Conservation (phyloP, 1,140 invertebrate species). For the Drosophila insularis region DNA sequence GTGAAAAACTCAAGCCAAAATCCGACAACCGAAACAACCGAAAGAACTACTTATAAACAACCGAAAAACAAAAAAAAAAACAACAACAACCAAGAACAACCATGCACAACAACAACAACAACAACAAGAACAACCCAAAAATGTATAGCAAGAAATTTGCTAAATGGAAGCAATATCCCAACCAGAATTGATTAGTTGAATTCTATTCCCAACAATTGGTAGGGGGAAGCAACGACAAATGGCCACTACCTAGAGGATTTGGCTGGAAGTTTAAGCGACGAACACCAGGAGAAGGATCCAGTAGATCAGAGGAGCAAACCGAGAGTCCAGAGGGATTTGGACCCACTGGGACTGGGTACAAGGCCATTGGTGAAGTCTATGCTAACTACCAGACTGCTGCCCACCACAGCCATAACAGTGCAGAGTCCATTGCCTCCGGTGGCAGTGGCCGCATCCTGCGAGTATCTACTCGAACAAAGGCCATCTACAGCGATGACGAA, state of each 20-base stretch:
- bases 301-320: neutral
- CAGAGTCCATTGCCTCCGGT: constrained; percentile 37
- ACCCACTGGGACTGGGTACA: constrained; percentile 32
- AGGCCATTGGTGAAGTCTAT: constrained; percentile 50
- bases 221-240: constrained; percentile 83
- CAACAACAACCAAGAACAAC: constrained; percentile 23
- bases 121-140: constrained; percentile 7
- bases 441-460: constrained; percentile 73
- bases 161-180: constrained; percentile 74
- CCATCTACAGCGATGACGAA: constrained; percentile 39
- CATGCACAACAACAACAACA: constrained; percentile 22
- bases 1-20: constrained; percentile 7
- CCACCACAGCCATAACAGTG: constrained; percentile 64
- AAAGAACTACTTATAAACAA: constrained; percentile 22
- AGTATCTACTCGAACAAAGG: constrained; percentile 81
- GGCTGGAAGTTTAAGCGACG: constrained; percentile 82
- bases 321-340: neutral
- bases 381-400: constrained; percentile 54
- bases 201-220: constrained; percentile 83
- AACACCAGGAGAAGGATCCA: constrained; percentile 35
- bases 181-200: constrained; percentile 83
- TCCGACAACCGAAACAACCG: constrained; percentile 10
- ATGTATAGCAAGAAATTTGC: constrained; percentile 43
- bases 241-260: constrained; percentile 83
- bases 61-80: constrained; percentile 24